A percentile compares a stretch with the other conserved stretches of the same genome.
Conservation (phyloP, 2,113 vertebrate species). For the Oreotragus oreotragus region DNA sequence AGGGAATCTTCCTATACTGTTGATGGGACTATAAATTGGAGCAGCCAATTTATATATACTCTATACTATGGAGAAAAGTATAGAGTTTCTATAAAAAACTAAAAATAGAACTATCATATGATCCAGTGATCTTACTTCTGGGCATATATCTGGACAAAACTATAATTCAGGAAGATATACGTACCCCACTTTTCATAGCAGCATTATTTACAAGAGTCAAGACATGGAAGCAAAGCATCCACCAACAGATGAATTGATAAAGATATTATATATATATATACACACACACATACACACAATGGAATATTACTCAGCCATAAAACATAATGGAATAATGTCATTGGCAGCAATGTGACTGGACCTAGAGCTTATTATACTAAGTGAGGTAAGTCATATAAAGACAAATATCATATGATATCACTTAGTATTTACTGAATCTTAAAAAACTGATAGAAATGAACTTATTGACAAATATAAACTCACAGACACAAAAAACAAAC, state of each 20-base stretch:
- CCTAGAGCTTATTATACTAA: not conserved
- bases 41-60: too few species aligned
- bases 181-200: not conserved
- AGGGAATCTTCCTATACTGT: too few species aligned
- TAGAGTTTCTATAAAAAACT: not conserved
- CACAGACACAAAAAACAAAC: not conserved
- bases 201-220: not conserved
- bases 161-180: not conserved
- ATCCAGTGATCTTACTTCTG: not conserved
- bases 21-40: not conserved
- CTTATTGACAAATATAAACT: not conserved
- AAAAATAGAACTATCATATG: not conserved
- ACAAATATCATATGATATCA: not conserved
- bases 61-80: not conserved
- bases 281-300: not conserved
- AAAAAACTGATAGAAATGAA: not conserved
- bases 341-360: not conserved
- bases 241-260: not conserved
- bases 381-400: not conserved
- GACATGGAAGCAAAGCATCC: not conserved
- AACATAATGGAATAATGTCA: not conserved
- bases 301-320: not conserved
- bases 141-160: not conserved
- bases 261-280: not conserved
- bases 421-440: not conserved